phyloP scores from a whole-genome alignment of 2,888 invertebrate species.

The Lydus trimaculatus region DNA sequence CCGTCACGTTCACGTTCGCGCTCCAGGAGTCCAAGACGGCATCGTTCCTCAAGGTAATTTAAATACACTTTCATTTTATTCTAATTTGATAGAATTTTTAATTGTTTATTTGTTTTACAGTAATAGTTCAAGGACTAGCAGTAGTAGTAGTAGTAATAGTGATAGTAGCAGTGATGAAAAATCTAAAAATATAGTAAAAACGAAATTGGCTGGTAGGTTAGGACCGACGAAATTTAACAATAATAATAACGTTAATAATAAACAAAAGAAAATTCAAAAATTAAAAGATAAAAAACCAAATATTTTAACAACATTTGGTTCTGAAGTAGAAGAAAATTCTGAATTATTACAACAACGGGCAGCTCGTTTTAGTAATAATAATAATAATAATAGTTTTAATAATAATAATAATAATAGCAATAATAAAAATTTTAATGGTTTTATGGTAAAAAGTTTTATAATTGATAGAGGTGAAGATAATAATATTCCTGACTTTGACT shows the following conservation, averaged over 20 bases:
- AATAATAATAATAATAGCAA: constrained; percentile 20
- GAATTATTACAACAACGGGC: constrained; percentile 88
- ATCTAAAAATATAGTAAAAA: constrained; percentile 53
- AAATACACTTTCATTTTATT: constrained; percentile 8
- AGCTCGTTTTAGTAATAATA: constrained; percentile 77
- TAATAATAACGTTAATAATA: constrained; percentile 55
- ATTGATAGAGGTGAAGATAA: constrained; percentile 64
- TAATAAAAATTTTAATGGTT: constrained; percentile 19
- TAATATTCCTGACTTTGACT: constrained; percentile 78
- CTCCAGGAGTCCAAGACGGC: constrained; percentile 50
- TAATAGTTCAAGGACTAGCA: constrained; percentile 62
- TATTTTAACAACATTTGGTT: constrained; percentile 73
- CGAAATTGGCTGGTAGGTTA: constrained; percentile 68
- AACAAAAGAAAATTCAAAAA: constrained; percentile 63
- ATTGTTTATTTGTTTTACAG: constrained; percentile 54
- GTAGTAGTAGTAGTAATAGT: constrained; percentile 60
- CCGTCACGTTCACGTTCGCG: constrained; percentile 40
- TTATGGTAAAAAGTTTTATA: constrained; percentile 31
- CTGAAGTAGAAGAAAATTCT: constrained; percentile 73
- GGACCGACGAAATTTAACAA: constrained; percentile 59
- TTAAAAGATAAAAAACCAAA: constrained; percentile 66
- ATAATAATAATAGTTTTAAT: constrained; percentile 24
- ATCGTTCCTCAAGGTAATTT: constrained; percentile 54
- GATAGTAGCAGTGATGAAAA: constrained; percentile 42
- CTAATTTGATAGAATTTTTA: background rate